phyloP scores from a whole-genome alignment of 2,113 vertebrate species.

The Oryzias melastigma region DNA sequence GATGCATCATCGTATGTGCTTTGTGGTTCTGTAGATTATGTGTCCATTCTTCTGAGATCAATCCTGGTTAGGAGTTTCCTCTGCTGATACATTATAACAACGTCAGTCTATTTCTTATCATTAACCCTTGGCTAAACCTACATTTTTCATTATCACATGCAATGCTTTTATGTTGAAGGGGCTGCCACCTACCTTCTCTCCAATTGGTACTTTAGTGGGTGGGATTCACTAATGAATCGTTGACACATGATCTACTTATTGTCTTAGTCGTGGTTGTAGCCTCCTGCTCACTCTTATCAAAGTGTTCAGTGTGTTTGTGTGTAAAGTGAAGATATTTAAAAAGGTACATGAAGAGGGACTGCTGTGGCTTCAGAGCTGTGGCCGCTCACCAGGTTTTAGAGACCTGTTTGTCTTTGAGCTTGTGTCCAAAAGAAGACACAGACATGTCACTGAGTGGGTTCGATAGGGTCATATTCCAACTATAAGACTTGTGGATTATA shows the following conservation, averaged over 20 bases:
- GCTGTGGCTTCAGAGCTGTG: conserved; percentile 17
- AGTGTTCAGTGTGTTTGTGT: neutral
- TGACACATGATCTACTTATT: neutral
- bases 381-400: conserved; percentile 2
- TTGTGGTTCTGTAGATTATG: neutral
- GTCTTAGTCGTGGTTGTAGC: neutral
- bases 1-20: too few species aligned
- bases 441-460: too few species aligned
- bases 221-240: conserved; percentile 24
- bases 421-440: conserved; percentile 24
- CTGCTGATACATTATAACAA: too few species aligned
- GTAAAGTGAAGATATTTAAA: neutral
- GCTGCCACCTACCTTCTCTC: conserved; percentile 15
- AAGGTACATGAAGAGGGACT: neutral
- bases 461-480: too few species aligned
- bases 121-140: conserved; percentile 1
- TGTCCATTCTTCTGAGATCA: neutral
- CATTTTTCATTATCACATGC: conserved; percentile 30
- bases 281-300: neutral
- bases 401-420: neutral
- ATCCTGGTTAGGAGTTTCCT: neutral
- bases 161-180: conserved; percentile 21
- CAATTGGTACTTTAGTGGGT: too few species aligned
- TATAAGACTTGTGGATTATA: too few species aligned
- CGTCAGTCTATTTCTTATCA: too few species aligned